These are phyloP conservation scores for Trachops cirrhosus DNA, from an alignment of 2,797 vertebrate genomes.

Conservation along the genomic window DNA sequence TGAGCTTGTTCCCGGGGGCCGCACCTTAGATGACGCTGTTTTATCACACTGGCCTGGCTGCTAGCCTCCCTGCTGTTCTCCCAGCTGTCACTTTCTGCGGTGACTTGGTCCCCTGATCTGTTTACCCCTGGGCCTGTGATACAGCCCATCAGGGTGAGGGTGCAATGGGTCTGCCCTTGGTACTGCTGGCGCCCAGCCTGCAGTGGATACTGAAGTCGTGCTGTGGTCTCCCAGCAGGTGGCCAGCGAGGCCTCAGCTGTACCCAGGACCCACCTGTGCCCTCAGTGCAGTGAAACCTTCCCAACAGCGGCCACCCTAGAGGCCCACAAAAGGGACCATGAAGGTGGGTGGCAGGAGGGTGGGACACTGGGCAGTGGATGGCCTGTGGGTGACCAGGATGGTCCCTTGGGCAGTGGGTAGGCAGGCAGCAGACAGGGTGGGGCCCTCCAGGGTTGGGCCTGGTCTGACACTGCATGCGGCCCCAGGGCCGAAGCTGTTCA, in stretches of 20 bases:
- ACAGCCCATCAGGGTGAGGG: background rate
- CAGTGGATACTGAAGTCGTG: background rate
- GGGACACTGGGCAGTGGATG: background rate
- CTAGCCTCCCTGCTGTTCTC: background rate
- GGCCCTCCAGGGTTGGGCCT: background rate
- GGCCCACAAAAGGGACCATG: constrained; percentile 91
- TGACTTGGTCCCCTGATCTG: background rate
- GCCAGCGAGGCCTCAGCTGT: constrained; percentile 78
- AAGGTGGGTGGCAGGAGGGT: constrained; percentile 82
- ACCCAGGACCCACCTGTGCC: constrained; percentile 86
- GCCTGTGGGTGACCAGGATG: background rate
- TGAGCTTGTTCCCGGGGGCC: background rate
- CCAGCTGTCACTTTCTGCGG: background rate
- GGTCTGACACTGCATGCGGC: background rate
- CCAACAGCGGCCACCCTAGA: constrained; percentile 89
- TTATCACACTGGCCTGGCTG: background rate
- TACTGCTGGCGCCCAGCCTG: background rate
- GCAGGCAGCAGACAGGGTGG: background rate
- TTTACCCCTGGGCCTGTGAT: background rate
- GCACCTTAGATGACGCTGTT: background rate
- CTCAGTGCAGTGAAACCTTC: constrained; percentile 93
- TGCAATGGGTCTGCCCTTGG: background rate
- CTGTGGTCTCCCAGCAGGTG: constrained; percentile 52
- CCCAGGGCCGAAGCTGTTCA: constrained; percentile 92
- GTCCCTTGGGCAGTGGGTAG: background rate